phyloP scores from a whole-genome alignment of 2,888 invertebrate genomes.

The Caenorhabditis angaria region DNA sequence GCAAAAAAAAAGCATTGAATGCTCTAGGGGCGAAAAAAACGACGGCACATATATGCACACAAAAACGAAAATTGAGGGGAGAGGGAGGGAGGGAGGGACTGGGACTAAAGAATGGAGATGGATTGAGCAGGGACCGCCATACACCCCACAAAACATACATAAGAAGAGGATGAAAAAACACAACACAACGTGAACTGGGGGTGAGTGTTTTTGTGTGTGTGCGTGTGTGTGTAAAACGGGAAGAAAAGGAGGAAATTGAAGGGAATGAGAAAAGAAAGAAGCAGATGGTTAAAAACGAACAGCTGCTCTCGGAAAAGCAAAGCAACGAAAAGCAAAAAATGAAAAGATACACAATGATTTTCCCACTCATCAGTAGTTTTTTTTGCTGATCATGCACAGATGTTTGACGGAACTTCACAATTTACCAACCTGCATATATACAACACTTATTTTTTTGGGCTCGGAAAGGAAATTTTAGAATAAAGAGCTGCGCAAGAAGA shows the following conservation, averaged over 20 bases:
- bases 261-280: background rate
- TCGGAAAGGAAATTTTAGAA: too few species aligned
- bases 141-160: conserved; percentile 1
- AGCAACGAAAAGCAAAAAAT: background rate
- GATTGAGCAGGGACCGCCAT: background rate
- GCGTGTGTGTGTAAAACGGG: background rate
- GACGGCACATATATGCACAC: conserved; percentile 1
- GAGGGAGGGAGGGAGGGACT: background rate
- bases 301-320: background rate
- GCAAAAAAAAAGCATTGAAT: background rate
- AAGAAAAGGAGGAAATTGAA: background rate
- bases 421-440: too few species aligned
- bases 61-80: background rate
- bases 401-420: too few species aligned
- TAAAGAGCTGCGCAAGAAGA: too few species aligned
- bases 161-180: too few species aligned
- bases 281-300: background rate
- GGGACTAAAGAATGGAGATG: background rate
- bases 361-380: background rate
- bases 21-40: background rate
- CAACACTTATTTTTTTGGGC: too few species aligned
- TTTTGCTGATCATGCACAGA: background rate
- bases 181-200: background rate
- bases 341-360: background rate
- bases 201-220: too few species aligned